phyloP scores from a whole-genome alignment of 2,888 invertebrate species.

The Stomorhina lunata region DNA sequence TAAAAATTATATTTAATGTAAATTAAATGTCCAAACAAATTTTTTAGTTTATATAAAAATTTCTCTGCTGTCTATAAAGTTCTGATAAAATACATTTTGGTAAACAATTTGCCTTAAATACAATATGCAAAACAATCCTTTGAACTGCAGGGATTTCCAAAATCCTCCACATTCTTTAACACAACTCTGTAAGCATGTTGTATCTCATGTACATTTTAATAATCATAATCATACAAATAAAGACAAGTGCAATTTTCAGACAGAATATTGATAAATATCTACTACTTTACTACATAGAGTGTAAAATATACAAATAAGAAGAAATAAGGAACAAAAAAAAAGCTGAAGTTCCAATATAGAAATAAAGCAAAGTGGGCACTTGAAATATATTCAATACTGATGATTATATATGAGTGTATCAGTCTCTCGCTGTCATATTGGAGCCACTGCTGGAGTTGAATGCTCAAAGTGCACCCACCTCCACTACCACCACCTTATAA shows the following conservation, averaged over 20 bases:
- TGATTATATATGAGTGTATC: neutral
- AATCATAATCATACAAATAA: conserved; percentile 45
- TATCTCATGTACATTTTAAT: conserved; percentile 33
- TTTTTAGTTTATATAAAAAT: neutral
- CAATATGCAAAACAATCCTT: too few relatives aligned
- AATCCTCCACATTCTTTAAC: neutral
- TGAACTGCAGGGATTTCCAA: too few relatives aligned
- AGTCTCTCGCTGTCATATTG: conserved; percentile 6
- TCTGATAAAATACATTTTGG: too few relatives aligned
- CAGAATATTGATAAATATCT: conserved; percentile 48
- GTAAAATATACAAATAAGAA: neutral
- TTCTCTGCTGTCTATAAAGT: neutral
- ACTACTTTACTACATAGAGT: neutral
- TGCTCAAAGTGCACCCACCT: conserved; percentile 51
- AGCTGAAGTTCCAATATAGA: conserved; percentile 13
- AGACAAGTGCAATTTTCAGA: conserved; percentile 48
- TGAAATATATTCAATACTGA: conserved; percentile 50
- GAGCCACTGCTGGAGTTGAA: conserved; percentile 35
- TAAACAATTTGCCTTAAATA: too few relatives aligned
- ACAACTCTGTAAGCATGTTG: neutral
- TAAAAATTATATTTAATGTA: too few relatives aligned
- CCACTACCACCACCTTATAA: too few relatives aligned
- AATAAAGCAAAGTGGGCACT: conserved; percentile 51
- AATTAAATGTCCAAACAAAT: too few relatives aligned
- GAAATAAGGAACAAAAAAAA: neutral